A percentile compares a stretch with the other conserved stretches of the same genome.
Evolutionary conservation across 2,888 invertebrate genomes (phyloP).

Genomic region (Leptopilina drosophilae): DNA sequence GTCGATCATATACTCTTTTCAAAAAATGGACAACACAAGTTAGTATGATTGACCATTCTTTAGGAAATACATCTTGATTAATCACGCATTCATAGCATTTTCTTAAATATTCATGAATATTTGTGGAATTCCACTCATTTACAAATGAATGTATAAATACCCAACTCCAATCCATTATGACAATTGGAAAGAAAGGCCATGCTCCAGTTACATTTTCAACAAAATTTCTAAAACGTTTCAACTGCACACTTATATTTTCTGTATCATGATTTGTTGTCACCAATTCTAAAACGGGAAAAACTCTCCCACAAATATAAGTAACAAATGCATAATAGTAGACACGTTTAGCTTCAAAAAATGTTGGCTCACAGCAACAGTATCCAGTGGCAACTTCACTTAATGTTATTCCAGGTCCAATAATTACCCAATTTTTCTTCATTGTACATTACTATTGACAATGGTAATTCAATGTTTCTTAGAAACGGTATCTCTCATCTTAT

Average conservation of each 20-base stretch:
- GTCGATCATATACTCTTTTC: neutral
- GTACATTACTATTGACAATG: neutral
- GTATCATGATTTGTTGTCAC: neutral
- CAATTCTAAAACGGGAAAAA: neutral
- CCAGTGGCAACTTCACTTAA: neutral
- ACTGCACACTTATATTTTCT: neutral
- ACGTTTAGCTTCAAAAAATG: neutral
- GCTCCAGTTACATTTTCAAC: neutral
- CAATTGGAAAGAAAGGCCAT: neutral
- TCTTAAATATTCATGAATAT: neutral
- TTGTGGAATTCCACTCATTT: neutral
- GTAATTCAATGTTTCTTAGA: neutral
- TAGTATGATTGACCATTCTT: neutral
- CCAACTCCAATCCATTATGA: constrained; percentile 24
- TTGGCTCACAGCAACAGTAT: neutral
- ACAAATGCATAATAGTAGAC: neutral
- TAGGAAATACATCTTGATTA: neutral
- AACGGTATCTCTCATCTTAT: neutral
- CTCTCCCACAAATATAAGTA: neutral
- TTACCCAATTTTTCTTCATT: neutral
- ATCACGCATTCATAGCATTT: neutral
- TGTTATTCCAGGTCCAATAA: neutral
- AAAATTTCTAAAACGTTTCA: neutral
- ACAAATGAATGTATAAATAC: neutral
- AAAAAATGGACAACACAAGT: constrained; percentile 14